Percentiles rank a stretch among this genome's conserved stretches.
These are phyloP conservation scores for Crematogaster levior DNA, from an alignment of 2,888 invertebrate genomes.

Conservation along the genomic window DNA sequence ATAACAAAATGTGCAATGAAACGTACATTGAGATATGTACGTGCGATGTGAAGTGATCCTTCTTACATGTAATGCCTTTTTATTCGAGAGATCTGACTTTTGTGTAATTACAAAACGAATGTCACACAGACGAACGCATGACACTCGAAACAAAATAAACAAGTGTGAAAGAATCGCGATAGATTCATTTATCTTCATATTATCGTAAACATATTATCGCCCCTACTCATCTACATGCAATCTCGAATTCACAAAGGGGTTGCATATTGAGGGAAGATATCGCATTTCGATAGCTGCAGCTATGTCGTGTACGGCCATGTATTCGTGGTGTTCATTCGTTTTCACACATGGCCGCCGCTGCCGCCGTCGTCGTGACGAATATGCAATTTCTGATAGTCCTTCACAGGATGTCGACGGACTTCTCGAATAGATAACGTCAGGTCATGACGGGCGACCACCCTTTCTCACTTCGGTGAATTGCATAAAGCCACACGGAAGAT, in stretches of 20 bases:
- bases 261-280: constrained; percentile 23
- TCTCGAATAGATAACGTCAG: constrained; percentile 33
- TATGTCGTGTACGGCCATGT: not conserved
- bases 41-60: not conserved
- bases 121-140: not conserved
- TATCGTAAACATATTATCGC: too few relatives aligned
- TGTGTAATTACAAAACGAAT: not conserved
- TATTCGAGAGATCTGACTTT: not conserved
- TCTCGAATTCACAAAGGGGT: constrained; percentile 4
- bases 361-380: constrained; percentile 8
- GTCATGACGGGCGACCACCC: not conserved
- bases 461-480: not conserved
- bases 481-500: constrained; percentile 21
- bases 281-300: constrained; percentile 7
- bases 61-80: not conserved
- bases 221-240: not conserved
- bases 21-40: not conserved
- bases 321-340: constrained; percentile 1
- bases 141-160: not conserved
- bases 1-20: not conserved
- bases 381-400: constrained; percentile 20
- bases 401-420: constrained; percentile 23
- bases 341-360: not conserved
- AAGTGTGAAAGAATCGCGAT: not conserved
- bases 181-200: not conserved